These are phyloP conservation scores for Theretra japonica DNA, from an alignment of 2,888 invertebrate genomes.

Conservation along the genomic window DNA sequence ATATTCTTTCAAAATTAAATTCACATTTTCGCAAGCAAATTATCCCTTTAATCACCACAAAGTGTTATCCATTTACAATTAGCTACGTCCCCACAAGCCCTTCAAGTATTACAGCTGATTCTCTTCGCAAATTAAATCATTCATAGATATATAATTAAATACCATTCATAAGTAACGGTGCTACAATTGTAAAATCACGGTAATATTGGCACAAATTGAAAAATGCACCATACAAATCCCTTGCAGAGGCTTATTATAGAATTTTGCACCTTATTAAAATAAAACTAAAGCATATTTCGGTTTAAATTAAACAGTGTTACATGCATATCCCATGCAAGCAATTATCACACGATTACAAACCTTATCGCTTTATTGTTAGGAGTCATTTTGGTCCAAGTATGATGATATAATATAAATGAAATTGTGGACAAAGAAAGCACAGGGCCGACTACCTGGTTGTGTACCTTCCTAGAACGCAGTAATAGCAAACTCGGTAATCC, in stretches of 20 bases:
- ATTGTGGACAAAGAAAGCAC: slow-evolving; percentile 66
- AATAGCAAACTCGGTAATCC: slow-evolving; percentile 78
- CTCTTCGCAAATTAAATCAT: slow-evolving; percentile 13
- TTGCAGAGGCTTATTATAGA: neutral
- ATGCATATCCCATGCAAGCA: neutral
- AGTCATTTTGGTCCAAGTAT: neutral
- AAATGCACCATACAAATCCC: slow-evolving; percentile 24
- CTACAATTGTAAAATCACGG: slow-evolving; percentile 24
- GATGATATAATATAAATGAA: slow-evolving; percentile 31
- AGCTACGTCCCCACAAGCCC: neutral
- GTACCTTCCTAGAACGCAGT: slow-evolving; percentile 80
- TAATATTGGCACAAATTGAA: slow-evolving; percentile 26
- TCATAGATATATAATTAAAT: slow-evolving; percentile 22
- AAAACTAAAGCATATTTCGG: neutral
- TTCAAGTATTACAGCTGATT: neutral
- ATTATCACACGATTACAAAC: neutral
- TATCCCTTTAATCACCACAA: too few species aligned
- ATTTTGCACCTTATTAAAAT: neutral
- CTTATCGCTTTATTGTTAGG: neutral
- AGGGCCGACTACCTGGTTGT: slow-evolving; percentile 70
- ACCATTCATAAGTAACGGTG: slow-evolving; percentile 30
- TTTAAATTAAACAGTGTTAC: slow-evolving; percentile 18
- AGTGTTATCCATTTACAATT: neutral
- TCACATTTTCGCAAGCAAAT: too few species aligned
- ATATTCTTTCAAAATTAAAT: too few species aligned